phyloP scores from a whole-genome alignment of 1,140 invertebrate species.

The Stenopsyche tienmushanensis region DNA sequence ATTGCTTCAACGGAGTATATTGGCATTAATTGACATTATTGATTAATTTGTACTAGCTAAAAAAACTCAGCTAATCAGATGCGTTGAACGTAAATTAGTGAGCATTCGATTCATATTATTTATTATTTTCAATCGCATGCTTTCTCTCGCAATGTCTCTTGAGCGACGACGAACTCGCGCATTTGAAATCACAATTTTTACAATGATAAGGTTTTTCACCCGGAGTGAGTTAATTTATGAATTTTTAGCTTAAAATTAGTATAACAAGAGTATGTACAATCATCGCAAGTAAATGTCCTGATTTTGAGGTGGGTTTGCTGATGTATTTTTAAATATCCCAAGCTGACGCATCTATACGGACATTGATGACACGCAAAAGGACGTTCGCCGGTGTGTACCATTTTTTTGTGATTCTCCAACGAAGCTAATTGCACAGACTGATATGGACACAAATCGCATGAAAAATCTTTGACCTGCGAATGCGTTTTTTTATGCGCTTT shows the following conservation, averaged over 20 bases:
- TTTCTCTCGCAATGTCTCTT: constrained; percentile 9
- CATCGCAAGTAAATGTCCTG: constrained; percentile 4
- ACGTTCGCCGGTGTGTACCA: constrained; percentile 4
- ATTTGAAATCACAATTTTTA: constrained; percentile 12
- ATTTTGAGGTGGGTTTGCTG: constrained; percentile 3
- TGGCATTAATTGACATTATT: neutral
- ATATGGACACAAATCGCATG: constrained; percentile 34
- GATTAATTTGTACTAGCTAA: neutral
- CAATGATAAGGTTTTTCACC: constrained; percentile 21
- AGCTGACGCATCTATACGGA: constrained; percentile 15
- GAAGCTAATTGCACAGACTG: neutral
- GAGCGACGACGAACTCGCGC: neutral
- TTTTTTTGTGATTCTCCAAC: neutral
- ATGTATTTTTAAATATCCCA: constrained; percentile 16
- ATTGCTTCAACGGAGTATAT: neutral
- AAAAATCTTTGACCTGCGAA: constrained; percentile 29
- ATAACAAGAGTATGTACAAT: constrained; percentile 12
- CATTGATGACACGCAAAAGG: constrained; percentile 19
- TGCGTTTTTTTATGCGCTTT: constrained; percentile 32
- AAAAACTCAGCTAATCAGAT: neutral
- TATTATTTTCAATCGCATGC: neutral
- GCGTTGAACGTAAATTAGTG: neutral
- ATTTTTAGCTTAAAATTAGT: constrained; percentile 9
- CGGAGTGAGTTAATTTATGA: constrained; percentile 11
- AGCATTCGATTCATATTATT: neutral